Conservation (phyloP, 2,797 vertebrate genomes). For the Onychomys torridus region DNA sequence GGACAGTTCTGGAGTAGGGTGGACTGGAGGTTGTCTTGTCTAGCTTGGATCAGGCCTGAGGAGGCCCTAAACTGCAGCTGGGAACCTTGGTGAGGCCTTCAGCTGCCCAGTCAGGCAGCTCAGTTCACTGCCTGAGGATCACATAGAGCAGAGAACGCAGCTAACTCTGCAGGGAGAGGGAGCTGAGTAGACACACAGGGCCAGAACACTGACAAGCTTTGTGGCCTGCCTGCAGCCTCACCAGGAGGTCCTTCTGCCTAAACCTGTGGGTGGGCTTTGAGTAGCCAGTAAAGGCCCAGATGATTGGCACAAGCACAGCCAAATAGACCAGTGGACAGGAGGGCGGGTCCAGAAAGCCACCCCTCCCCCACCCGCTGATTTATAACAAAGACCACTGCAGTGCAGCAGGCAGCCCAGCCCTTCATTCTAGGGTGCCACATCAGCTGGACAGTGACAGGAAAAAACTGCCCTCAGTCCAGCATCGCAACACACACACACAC, state of each 20-base stretch:
- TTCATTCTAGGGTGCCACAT: rapidly evolving
- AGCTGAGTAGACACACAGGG: neutral
- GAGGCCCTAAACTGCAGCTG: neutral
- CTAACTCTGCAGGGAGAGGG: neutral
- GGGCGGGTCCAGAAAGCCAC: neutral
- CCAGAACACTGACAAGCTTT: neutral
- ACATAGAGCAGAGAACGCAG: rapidly evolving
- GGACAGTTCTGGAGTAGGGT: neutral
- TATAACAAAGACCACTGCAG: neutral
- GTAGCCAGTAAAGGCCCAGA: neutral
- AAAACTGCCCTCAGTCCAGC: neutral
- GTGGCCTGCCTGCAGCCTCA: neutral
- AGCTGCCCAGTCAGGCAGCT: neutral
- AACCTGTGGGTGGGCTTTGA: neutral
- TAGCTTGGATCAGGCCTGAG: neutral
- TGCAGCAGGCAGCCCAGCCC: rapidly evolving
- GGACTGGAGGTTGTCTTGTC: neutral
- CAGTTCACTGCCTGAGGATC: neutral
- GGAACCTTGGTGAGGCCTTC: neutral
- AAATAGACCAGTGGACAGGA: neutral
- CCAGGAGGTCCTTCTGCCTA: neutral
- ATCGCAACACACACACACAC: neutral
- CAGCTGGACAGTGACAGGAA: neutral
- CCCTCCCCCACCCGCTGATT: neutral
- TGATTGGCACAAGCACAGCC: neutral